Evolutionary conservation across 1,140 invertebrate species (phyloP).

Genomic region (Parapsyche elsis): DNA sequence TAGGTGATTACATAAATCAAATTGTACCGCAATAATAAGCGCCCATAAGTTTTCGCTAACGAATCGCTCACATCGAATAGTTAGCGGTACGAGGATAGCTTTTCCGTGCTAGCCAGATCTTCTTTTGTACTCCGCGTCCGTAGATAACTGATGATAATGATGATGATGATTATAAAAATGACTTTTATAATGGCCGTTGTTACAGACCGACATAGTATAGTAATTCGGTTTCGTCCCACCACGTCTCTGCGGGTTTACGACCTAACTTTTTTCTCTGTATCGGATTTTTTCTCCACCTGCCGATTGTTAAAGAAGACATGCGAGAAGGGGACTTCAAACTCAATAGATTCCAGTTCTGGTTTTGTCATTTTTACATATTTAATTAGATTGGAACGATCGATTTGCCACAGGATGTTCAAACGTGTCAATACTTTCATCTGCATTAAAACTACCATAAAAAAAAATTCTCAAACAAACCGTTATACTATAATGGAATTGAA

Average conservation of each 20-base stretch:
- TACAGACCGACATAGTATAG: background rate
- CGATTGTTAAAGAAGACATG: conserved; percentile 8
- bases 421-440: no score
- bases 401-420: no score
- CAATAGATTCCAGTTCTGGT: no score
- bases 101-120: background rate
- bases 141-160: background rate
- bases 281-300: background rate
- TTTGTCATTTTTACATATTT: no score
- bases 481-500: no score
- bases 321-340: conserved; percentile 16
- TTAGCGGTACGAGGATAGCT: background rate
- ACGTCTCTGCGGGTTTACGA: conserved; percentile 16
- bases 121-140: no score
- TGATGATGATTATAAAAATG: conserved; percentile 6
- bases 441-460: no score
- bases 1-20: background rate
- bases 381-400: no score
- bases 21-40: background rate
- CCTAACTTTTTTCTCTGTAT: conserved; percentile 14
- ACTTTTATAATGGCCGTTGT: background rate
- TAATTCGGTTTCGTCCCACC: conserved; percentile 10
- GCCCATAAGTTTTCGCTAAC: conserved; percentile 10
- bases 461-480: no score
- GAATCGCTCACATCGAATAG: background rate